phyloP scores from a whole-genome alignment of 2,797 vertebrate species.

The Tamandua tetradactyla region DNA sequence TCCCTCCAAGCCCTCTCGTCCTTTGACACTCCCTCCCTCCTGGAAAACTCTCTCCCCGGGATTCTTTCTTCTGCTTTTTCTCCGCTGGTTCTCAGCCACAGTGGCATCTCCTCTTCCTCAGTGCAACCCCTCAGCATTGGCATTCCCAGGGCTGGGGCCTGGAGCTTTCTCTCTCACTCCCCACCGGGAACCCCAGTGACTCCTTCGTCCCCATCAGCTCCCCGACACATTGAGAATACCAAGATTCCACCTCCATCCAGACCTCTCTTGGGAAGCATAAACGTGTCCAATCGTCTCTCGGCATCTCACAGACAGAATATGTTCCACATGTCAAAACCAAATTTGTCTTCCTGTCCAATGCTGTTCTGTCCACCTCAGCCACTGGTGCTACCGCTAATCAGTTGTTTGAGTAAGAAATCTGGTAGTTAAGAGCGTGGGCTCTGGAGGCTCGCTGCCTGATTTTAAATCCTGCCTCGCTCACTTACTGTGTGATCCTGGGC shows the following conservation, averaged over 20 bases:
- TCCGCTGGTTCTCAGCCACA: not conserved
- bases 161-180: not conserved
- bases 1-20: not conserved
- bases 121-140: not conserved
- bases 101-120: no score
- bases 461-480: not conserved
- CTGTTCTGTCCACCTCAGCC: not conserved
- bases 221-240: not conserved
- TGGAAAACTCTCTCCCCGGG: no score
- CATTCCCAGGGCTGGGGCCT: not conserved
- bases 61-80: not conserved
- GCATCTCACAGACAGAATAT: not conserved
- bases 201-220: not conserved
- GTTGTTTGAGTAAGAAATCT: not conserved
- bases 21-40: not conserved
- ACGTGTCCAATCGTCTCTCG: not conserved
- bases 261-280: not conserved
- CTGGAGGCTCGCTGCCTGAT: no score
- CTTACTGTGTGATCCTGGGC: not conserved
- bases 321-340: not conserved
- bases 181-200: no score
- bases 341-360: not conserved
- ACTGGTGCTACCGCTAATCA: accelerated
- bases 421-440: not conserved
- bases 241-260: not conserved